phyloP scores from a whole-genome alignment of 2,888 invertebrate species.

The Drosophila histrio region DNA sequence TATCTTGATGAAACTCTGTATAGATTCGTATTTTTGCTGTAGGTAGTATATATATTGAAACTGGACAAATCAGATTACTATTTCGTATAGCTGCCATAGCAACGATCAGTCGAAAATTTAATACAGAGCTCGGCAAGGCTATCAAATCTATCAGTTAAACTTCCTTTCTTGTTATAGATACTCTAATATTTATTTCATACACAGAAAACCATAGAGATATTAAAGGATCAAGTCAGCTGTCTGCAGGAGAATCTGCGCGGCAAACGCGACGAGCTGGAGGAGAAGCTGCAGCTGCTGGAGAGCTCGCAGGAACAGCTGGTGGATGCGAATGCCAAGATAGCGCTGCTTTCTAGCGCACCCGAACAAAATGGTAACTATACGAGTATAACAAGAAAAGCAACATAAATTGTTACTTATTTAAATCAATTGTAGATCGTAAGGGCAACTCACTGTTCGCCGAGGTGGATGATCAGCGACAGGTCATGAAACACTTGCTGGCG shows the following conservation, averaged over 20 bases:
- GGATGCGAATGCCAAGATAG: conserved; percentile 82
- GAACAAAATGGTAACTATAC: conserved; percentile 71
- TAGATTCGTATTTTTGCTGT: too few relatives aligned
- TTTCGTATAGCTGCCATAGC: too few relatives aligned
- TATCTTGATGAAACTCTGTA: too few relatives aligned
- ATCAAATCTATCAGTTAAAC: too few relatives aligned
- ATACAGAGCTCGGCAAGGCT: not conserved
- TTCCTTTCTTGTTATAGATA: not conserved
- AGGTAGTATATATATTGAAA: too few relatives aligned
- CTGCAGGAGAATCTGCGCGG: conserved; percentile 81
- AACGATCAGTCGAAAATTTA: too few relatives aligned
- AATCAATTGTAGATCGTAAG: conserved; percentile 85
- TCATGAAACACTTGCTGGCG: conserved; percentile 86
- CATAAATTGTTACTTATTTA: not conserved
- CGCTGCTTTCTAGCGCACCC: conserved; percentile 70
- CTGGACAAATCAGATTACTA: too few relatives aligned
- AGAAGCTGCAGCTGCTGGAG: conserved; percentile 80
- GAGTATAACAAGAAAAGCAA: not conserved
- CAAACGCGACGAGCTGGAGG: conserved; percentile 82
- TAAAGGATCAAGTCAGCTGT: conserved; percentile 82
- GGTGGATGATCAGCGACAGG: conserved; percentile 88
- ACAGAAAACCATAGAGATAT: conserved; percentile 81
- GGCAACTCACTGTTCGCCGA: conserved; percentile 88
- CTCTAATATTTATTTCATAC: not conserved
- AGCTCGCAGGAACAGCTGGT: conserved; percentile 82